Percentiles rank a stretch among this genome's conserved stretches.
These are phyloP conservation scores for Caenorhabditis remanei DNA, from an alignment of 1,140 invertebrate genomes.

Conservation along the genomic window DNA sequence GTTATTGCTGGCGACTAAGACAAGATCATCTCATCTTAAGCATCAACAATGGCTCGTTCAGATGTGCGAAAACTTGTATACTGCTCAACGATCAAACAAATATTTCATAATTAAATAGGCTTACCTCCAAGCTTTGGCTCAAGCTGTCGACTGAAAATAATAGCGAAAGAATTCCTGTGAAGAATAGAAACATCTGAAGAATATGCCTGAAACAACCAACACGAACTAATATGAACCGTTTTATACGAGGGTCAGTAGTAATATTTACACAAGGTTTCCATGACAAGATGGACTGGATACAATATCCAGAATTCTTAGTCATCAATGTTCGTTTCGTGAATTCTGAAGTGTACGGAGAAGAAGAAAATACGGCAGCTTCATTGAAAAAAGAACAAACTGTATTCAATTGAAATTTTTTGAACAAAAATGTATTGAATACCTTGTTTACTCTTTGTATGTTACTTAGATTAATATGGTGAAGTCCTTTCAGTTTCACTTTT, in stretches of 20 bases:
- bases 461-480: too few relatives aligned
- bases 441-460: neutral
- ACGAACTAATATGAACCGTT: neutral
- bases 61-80: conserved; percentile 20
- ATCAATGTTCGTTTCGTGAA: conserved; percentile 53
- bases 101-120: neutral
- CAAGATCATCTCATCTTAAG: conserved; percentile 36
- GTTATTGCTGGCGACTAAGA: neutral
- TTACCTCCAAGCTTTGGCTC: neutral
- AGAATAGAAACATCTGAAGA: neutral
- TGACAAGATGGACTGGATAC: conserved; percentile 23
- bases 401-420: neutral
- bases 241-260: conserved; percentile 4
- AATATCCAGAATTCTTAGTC: conserved; percentile 46
- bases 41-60: conserved; percentile 11
- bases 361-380: neutral
- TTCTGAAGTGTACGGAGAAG: conserved; percentile 35
- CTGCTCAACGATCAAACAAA: conserved; percentile 45
- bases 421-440: neutral
- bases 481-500: too few relatives aligned
- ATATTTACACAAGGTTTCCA: conserved; percentile 32
- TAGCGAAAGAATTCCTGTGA: neutral
- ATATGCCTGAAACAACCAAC: neutral
- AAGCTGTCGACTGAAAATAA: neutral
- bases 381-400: neutral